A percentile compares a stretch with the other conserved stretches of the same genome.
phyloP scores from a whole-genome alignment of 2,888 invertebrate genomes.

The Epicampocera succincta region DNA sequence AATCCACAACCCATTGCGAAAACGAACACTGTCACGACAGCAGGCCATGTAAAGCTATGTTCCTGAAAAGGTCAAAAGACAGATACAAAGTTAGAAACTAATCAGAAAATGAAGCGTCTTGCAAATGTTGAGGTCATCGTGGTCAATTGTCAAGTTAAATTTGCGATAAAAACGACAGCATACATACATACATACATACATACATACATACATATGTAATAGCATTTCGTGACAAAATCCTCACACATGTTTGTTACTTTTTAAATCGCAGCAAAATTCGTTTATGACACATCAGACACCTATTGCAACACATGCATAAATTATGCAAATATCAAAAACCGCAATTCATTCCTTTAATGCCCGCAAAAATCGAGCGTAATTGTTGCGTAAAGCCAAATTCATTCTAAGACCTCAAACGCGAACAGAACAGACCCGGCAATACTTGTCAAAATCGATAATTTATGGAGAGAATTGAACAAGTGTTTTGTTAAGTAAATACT shows the following conservation, averaged over 20 bases:
- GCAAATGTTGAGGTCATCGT: too few relatives aligned
- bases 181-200: too few relatives aligned
- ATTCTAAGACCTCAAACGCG: background rate
- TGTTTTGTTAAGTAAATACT: conserved; percentile 15
- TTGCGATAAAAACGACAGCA: too few relatives aligned
- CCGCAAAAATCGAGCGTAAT: conserved; percentile 15
- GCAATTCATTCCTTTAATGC: conserved; percentile 46
- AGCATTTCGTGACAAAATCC: too few relatives aligned
- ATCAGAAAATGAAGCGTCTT: background rate
- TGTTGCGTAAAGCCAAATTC: conserved; percentile 2
- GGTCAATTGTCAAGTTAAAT: too few relatives aligned
- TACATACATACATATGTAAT: too few relatives aligned
- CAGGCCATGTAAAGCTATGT: conserved; percentile 81
- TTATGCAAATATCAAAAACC: conserved; percentile 28
- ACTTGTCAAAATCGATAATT: conserved; percentile 48
- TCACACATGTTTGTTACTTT: background rate
- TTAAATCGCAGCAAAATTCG: background rate
- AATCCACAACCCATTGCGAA: conserved; percentile 82
- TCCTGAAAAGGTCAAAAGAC: conserved; percentile 50
- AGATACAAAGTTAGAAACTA: conserved; percentile 26
- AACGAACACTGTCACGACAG: conserved; percentile 81
- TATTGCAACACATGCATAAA: conserved; percentile 46
- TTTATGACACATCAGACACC: background rate
- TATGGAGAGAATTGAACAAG: conserved; percentile 45
- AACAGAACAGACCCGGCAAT: background rate